Base-by-base conservation (phyloP, 2,797 vertebrate species). In the Moxostoma hubbsi region DNA sequence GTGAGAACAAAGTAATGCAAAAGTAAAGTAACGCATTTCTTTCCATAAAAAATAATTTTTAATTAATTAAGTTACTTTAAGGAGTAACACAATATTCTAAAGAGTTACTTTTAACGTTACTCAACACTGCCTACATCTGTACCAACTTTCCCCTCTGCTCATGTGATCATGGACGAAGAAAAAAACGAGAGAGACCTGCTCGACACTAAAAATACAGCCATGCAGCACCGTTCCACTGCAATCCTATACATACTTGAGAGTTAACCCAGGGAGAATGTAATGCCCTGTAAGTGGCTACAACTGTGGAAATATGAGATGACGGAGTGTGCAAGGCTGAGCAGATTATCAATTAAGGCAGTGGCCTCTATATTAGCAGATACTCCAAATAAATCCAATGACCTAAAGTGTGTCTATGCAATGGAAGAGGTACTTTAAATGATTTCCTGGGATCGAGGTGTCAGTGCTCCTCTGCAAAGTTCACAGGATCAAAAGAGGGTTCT, bases 121-220 rank as follows among this genome's bases (percentile, higher is more conserved):
- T 4, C 36, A 36, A 36, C 36, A 36, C 16, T 80, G 49, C 53
- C 59, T 68, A 58, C 72, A 74, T 82, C 50, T 80, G 77, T 76
- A 67, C 75, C 69, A 64, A 83, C 68, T 81, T 76, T 63, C 66
- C 66, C 70, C 71, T 74, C 45, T 49, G 24, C 54, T 83, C 43
- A 18, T 43, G 54, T 64, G 53, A 72, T 53, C 63, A 46, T 45
- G 36, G 55, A 70, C 49, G 36, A 43, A 54, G 55, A 1, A 45
- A 50, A 61, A n/a, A 50, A 7, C 58, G 57, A 82, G 82, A 85
- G 82, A 85, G 82, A 88, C 84, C 87, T 85, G 81, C 82, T 84
- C 61, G 11, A 71, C 45, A 58, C 76, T 85, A 82, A 86, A 83
- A 82, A 83, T 84, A 86, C 73, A 73, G 55, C 66, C 76, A 62